These are phyloP conservation scores for Tauraco erythrolophus DNA, from an alignment of 2,113 vertebrate genomes.

Conservation along the genomic window DNA sequence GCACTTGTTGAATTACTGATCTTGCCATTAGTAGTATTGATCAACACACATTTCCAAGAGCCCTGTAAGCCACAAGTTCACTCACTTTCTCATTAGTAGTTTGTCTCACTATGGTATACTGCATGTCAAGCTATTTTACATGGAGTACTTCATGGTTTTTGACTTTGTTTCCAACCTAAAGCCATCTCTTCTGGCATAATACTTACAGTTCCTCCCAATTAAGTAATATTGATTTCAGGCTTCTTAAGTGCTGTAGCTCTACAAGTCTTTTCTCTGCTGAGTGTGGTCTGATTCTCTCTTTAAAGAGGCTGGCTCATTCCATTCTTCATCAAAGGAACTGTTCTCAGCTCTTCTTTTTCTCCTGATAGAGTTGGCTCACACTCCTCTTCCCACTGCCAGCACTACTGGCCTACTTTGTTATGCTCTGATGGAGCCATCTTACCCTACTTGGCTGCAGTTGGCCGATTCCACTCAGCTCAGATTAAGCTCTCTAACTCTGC, in stretches of 20 bases:
- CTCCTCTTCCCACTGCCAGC: conserved; percentile 27
- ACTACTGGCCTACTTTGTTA: conserved; percentile 41
- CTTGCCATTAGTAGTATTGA: not conserved
- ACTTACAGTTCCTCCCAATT: conserved; percentile 34
- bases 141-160: not conserved
- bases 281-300: not conserved
- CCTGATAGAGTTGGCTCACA: conserved; percentile 11
- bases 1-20: conserved; percentile 4
- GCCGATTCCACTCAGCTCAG: not conserved
- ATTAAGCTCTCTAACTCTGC: conserved; percentile 38
- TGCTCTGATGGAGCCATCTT: conserved; percentile 11
- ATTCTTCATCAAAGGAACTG: conserved; percentile 14
- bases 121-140: conserved; percentile 20
- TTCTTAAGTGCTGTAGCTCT: not conserved
- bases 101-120: not conserved
- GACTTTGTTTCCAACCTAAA: conserved; percentile 23
- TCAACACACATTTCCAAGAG: not conserved
- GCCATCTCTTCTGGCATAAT: not conserved
- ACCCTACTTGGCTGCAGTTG: conserved; percentile 44
- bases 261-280: not conserved
- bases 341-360: conserved; percentile 35
- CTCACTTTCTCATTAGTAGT: not conserved
- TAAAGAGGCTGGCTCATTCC: conserved; percentile 26
- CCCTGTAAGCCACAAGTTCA: not conserved
- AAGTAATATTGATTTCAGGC: conserved; percentile 34